Base-by-base conservation (phyloP, 1,140 invertebrate genomes). In the Oreohelix idahoensis region DNA sequence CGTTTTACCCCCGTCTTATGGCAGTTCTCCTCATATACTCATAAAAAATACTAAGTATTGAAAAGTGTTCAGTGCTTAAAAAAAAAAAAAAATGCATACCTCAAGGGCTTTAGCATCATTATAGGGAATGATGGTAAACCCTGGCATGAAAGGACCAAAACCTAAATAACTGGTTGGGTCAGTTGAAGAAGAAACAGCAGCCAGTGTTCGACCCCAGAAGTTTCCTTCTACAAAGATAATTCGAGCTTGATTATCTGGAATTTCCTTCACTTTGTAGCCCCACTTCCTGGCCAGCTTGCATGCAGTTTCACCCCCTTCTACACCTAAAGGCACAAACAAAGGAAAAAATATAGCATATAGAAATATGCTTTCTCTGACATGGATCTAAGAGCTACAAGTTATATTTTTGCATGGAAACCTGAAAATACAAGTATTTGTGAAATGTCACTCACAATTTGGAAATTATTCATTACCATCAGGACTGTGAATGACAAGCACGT, bases 131-230 rank as follows among this genome's bases (percentile, higher is more conserved):
- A 96, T 91, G 71, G 95, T 93, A 91, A 98, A 98, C 26, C 97
- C 97, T 0, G 98, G 98, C 96, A 99, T 98, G 91, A 95, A 99
- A 0, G 98, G 98, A 0, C 98, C 98, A 92, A 97, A 99, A 1
- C 96, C 97, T 63, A 94, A 93, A 89, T 96, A 99, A 89, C 96
- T 96, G 1, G 91, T 93, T 0, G 98, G 97, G 93, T 99, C 98
- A 0, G 96, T 98, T 17, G 98, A 99, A 17, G 96, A 95, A 0
- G 98, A 99, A 20, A 99, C 94, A 0, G 98, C 98, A 10, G 97
- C 95, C 84, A 99, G 86, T 0, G 98, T 98, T 74, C 98, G 94
- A 0, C 98, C 98, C 98, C 98, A 99, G 92, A 99, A 99, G 91
- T 99, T 99, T 29, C 97, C 96, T 73, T 96, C 95, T 0, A 96